These are phyloP conservation scores for Amniataba percoides DNA, from an alignment of 2,797 vertebrate genomes.

Conservation along the genomic window DNA sequence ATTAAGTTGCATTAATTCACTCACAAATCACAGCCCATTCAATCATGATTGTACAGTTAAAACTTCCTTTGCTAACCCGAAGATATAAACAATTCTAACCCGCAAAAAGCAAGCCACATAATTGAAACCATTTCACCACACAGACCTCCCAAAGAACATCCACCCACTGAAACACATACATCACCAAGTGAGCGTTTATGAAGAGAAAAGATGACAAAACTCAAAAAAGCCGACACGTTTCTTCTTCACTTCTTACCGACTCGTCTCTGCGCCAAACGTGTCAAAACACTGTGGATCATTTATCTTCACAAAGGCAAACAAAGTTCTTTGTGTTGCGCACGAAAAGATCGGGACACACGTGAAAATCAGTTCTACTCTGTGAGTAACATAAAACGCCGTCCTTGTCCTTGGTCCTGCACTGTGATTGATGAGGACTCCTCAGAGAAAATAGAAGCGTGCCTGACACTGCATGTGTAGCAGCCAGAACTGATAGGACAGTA, in stretches of 20 bases:
- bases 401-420: conserved; percentile 46
- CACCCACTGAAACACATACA: neutral
- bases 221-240: neutral
- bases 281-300: conserved; percentile 1
- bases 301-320: conserved; percentile 40
- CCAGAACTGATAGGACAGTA: neutral
- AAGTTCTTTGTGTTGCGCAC: conserved; percentile 30
- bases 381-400: conserved; percentile 38
- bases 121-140: neutral
- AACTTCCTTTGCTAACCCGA: neutral
- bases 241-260: conserved; percentile 12
- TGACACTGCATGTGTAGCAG: conserved; percentile 20
- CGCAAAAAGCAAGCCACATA: neutral
- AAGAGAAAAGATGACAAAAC: neutral
- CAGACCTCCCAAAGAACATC: neutral
- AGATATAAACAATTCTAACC: neutral
- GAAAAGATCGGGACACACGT: conserved; percentile 14
- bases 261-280: conserved; percentile 4
- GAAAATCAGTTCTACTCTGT: conserved; percentile 39
- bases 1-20: conserved; percentile 16
- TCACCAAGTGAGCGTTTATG: neutral
- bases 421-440: conserved; percentile 45
- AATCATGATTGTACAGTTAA: conserved; percentile 15
- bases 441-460: conserved; percentile 23
- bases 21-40: neutral